phyloP scores from a whole-genome alignment of 2,113 vertebrate genomes.

The Rattus norvegicus region DNA sequence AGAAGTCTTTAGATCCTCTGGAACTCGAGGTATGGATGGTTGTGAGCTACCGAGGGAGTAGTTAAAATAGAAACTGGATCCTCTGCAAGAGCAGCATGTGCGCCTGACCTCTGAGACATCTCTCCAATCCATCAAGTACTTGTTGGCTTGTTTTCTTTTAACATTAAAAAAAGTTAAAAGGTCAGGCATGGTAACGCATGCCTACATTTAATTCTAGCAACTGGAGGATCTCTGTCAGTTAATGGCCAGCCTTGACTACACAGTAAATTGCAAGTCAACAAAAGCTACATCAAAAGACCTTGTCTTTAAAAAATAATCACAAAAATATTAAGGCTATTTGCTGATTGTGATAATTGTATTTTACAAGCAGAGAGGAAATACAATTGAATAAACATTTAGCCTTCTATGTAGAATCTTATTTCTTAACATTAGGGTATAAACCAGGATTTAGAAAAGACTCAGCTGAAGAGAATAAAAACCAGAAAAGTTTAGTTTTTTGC shows the following conservation, averaged over 20 bases:
- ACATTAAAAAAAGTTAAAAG: not conserved
- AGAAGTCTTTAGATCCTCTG: not conserved
- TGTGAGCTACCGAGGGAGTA: not conserved
- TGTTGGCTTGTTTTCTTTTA: not conserved
- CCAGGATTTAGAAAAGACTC: not conserved
- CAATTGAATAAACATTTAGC: conserved; percentile 1
- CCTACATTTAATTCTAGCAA: not conserved
- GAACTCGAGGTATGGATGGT: not conserved
- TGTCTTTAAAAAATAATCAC: not conserved
- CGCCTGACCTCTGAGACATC: not conserved
- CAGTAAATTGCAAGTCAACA: not conserved
- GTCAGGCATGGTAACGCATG: not conserved
- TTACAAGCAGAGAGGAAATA: conserved; percentile 34
- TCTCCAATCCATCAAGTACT: not conserved
- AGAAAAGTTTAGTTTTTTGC: not conserved
- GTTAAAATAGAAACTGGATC: not conserved
- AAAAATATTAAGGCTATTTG: not conserved
- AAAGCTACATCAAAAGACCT: not conserved
- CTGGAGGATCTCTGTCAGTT: not conserved
- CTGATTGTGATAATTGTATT: not conserved
- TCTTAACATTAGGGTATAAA: not conserved
- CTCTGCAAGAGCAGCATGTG: not conserved
- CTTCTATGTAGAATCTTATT: conserved; percentile 22
- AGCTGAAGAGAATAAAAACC: not conserved
- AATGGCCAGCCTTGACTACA: not conserved